These are phyloP conservation scores for Platysternon megacephalum DNA, from an alignment of 2,113 vertebrate genomes.

Conservation along the genomic window DNA sequence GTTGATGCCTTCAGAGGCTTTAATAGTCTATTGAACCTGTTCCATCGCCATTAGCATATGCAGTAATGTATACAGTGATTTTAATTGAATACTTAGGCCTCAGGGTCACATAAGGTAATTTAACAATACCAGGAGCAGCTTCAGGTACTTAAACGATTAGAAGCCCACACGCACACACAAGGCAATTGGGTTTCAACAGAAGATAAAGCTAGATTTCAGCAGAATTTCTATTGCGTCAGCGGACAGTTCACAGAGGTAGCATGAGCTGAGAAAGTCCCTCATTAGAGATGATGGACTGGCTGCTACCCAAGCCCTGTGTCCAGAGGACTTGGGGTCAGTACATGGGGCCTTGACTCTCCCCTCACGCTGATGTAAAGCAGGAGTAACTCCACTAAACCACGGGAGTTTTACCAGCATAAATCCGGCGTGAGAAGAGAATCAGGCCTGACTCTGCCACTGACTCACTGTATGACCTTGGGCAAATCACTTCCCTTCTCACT, in stretches of 20 bases:
- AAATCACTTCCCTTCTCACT: background rate
- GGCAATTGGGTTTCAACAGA: rapidly evolving
- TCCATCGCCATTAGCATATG: background rate
- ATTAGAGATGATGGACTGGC: rapidly evolving
- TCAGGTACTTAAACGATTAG: rapidly evolving
- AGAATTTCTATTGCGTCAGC: background rate
- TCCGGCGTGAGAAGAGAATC: background rate
- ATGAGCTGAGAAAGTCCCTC: rapidly evolving
- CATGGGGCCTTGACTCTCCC: background rate
- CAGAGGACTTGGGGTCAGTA: background rate
- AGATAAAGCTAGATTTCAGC: rapidly evolving
- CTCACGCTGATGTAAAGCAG: background rate
- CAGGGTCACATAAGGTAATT: background rate
- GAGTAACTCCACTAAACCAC: background rate
- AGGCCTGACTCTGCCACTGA: background rate
- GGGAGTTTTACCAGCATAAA: background rate
- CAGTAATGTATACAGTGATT: background rate
- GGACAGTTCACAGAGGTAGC: background rate
- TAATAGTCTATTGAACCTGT: rapidly evolving
- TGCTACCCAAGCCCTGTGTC: background rate
- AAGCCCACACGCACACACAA: rapidly evolving
- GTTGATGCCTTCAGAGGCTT: background rate
- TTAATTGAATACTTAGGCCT: conserved; percentile 1
- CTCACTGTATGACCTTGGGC: background rate
- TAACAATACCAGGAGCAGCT: background rate